A percentile compares a stretch with the other conserved stretches of the same genome.
Evolutionary conservation across 2,888 invertebrate genomes (phyloP).

Genomic region (Camptogramma bilineatum): DNA sequence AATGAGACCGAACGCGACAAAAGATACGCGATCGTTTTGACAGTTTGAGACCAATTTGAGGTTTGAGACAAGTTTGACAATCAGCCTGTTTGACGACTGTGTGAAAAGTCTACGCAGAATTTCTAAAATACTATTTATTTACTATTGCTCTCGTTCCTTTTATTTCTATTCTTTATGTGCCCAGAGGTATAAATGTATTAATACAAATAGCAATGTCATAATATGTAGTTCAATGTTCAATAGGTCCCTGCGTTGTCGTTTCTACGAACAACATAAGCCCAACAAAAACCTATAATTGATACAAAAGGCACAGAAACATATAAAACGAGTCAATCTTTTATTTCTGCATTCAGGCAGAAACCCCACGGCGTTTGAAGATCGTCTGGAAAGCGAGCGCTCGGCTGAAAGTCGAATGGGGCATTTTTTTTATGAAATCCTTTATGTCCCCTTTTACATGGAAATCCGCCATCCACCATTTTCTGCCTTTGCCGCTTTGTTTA

Average conservation of each 20-base stretch:
- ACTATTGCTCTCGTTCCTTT: too few species aligned
- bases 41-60: too few species aligned
- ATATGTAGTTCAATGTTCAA: background rate
- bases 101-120: too few species aligned
- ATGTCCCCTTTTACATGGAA: constrained; percentile 22
- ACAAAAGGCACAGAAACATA: constrained; percentile 23
- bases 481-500: constrained; percentile 12
- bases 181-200: too few species aligned
- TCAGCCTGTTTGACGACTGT: too few species aligned
- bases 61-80: too few species aligned
- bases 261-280: background rate
- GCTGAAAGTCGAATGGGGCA: constrained; percentile 26
- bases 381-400: constrained; percentile 34
- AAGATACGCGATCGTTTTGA: too few species aligned
- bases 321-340: constrained; percentile 24
- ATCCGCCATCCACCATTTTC: constrained; percentile 15
- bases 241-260: background rate
- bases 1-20: too few species aligned
- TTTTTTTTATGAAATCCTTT: constrained; percentile 31
- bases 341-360: constrained; percentile 30
- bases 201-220: background rate
- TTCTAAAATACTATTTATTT: too few species aligned
- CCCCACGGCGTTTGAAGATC: constrained; percentile 34
- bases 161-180: too few species aligned
- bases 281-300: constrained; percentile 22